phyloP scores from a whole-genome alignment of 2,888 invertebrate genomes.

The Pachycephus smyrnensis region DNA sequence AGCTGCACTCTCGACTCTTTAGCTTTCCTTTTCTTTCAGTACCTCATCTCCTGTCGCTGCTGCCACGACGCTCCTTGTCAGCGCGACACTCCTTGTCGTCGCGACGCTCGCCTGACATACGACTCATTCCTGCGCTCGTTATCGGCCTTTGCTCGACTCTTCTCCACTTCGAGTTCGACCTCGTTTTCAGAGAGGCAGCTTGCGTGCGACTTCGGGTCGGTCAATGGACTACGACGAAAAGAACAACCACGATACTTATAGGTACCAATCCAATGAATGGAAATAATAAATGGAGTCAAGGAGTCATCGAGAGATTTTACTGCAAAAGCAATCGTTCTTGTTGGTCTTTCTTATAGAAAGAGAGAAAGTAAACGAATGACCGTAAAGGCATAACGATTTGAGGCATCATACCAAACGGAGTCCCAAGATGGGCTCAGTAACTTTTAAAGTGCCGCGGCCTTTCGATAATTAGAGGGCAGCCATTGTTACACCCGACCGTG shows the following conservation, averaged over 20 bases:
- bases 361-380: constrained; percentile 30
- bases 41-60: background rate
- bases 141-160: background rate
- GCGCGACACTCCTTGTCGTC: constrained; percentile 30
- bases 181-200: background rate
- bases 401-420: background rate
- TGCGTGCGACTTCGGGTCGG: background rate
- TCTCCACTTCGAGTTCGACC: background rate
- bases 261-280: background rate
- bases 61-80: constrained; percentile 1
- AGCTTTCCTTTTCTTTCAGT: background rate
- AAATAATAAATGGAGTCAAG: background rate
- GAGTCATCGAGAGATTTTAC: background rate
- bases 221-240: background rate
- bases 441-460: constrained; percentile 65
- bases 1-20: background rate
- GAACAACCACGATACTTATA: background rate
- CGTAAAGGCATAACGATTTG: constrained; percentile 19
- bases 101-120: constrained; percentile 29
- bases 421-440: constrained; percentile 55
- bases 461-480: constrained; percentile 66
- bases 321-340: background rate
- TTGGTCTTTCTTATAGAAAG: constrained; percentile 10
- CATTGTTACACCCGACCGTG: constrained; percentile 57
- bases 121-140: constrained; percentile 28